Base-by-base conservation (phyloP, 2,888 invertebrate species). In the Ganaspis brasiliensis region DNA sequence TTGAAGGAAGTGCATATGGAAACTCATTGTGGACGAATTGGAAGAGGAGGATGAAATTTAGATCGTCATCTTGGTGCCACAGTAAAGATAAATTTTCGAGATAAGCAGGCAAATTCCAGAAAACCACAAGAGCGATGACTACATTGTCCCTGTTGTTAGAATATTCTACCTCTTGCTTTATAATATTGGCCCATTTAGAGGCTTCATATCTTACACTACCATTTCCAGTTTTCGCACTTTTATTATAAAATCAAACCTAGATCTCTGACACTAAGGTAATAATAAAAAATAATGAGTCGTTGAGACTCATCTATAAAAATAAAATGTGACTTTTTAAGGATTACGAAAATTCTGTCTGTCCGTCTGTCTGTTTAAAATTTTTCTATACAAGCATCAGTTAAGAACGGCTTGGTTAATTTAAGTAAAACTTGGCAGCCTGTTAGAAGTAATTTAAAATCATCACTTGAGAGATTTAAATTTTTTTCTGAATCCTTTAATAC, bases 121-220 rank as follows among this genome's bases (percentile, higher is more conserved):
- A 85, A 87, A 88, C 84, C 87, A 79, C 85, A 87, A 87, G 87
- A 88, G 84, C 87, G 87, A 88, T 88, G 86, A 84, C 81, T 77
- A 83, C 83, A 80, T 83, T 81, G 82, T 85, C 86, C 83, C 82
- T 76, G 84, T 82, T 80, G 75, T 82, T 75, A 81, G 82, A 87
- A 61, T 61, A 35, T 61, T 61, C 16, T n/a, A 26, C 59, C 59
- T 61, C 35, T 16, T 61, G 24, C 59, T 61, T 10, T 57, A 6
- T 57, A 24, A 24, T 26, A 12, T 57, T 26, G n/a, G 26, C 57
- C 26, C 26, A 31, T 57, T 57, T 26, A 57, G 26, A 26, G 14
- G 57, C 57, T 26, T n/a, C 14, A 26, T n/a, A 57, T 26, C 26
- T n/a, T n/a, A n/a, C n/a, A n/a, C n/a, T 55, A 19, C 19, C n/a